These are phyloP conservation scores for Parochlus steinenii DNA, from an alignment of 2,888 invertebrate genomes.

Conservation along the genomic window DNA sequence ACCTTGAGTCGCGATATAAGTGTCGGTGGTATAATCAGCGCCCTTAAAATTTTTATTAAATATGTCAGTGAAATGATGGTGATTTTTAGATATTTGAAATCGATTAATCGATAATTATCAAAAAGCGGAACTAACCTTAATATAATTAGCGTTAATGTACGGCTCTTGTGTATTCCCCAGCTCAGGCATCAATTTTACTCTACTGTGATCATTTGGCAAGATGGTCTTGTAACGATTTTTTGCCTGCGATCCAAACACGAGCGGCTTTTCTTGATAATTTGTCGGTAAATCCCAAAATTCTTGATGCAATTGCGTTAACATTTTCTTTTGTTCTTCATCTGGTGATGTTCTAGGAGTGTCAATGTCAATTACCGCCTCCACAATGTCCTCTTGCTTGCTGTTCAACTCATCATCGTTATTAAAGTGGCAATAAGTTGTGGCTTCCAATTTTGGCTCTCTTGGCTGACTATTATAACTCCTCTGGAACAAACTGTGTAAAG, in stretches of 20 bases:
- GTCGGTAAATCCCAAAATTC: constrained; percentile 92
- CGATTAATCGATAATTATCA: constrained; percentile 1
- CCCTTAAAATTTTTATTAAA: too few relatives aligned
- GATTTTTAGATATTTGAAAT: constrained; percentile 8
- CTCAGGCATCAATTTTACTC: constrained; percentile 51
- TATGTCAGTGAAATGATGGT: constrained; percentile 8
- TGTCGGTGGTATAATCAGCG: constrained; percentile 69
- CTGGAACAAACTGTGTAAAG: constrained; percentile 40
- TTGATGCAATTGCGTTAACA: constrained; percentile 54
- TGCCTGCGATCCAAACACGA: constrained; percentile 72
- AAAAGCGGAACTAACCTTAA: constrained; percentile 43
- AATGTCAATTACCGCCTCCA: constrained; percentile 1
- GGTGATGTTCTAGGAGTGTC: constrained; percentile 16
- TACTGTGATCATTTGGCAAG: constrained; percentile 73
- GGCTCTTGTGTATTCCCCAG: constrained; percentile 41
- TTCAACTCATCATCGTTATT: constrained; percentile 10
- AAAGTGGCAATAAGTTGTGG: constrained; percentile 28
- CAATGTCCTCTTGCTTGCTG: constrained; percentile 13
- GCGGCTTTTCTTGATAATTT: constrained; percentile 79
- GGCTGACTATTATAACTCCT: constrained; percentile 34
- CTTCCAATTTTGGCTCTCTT: constrained; percentile 20
- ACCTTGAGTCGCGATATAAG: constrained; percentile 86
- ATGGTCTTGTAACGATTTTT: constrained; percentile 85
- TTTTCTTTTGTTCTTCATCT: constrained; percentile 42
- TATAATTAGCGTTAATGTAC: constrained; percentile 90